Percentiles rank a stretch among this genome's conserved stretches.
Evolutionary conservation across 2,113 vertebrate species (phyloP).

Genomic region (Albula goreensis): DNA sequence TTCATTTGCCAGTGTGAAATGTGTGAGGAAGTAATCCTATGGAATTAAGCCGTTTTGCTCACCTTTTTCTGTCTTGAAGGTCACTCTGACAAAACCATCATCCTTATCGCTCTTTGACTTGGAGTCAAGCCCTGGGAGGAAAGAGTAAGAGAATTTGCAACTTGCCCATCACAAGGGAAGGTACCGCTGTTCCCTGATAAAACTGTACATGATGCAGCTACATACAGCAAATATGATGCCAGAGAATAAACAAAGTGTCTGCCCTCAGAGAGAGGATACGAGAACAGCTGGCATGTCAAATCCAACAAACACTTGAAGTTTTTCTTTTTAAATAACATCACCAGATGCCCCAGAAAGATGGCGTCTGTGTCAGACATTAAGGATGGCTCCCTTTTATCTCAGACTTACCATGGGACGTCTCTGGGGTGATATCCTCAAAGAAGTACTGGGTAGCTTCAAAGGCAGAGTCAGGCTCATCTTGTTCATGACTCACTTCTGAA

Average conservation of each 20-base stretch:
- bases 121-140: constrained; percentile 74
- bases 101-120: constrained; percentile 80
- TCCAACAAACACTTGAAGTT: not conserved
- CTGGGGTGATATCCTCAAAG: constrained; percentile 96
- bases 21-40: too few species aligned
- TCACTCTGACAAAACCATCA: constrained; percentile 91
- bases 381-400: not conserved
- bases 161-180: not conserved
- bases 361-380: not conserved
- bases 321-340: not conserved
- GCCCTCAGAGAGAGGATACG: not conserved
- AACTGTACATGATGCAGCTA: not conserved
- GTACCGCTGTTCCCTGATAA: not conserved
- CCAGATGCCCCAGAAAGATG: not conserved
- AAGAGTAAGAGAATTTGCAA: constrained; percentile 14
- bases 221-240: not conserved
- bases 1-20: not conserved
- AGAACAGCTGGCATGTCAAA: not conserved
- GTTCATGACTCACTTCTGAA: constrained; percentile 78
- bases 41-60: constrained; percentile 6
- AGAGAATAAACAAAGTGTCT: not conserved
- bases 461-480: constrained; percentile 94
- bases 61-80: constrained; percentile 91
- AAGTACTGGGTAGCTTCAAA: constrained; percentile 98
- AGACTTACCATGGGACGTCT: constrained; percentile 83